Conservation (phyloP, 1,140 invertebrate genomes). For the Lineus longissimus region DNA sequence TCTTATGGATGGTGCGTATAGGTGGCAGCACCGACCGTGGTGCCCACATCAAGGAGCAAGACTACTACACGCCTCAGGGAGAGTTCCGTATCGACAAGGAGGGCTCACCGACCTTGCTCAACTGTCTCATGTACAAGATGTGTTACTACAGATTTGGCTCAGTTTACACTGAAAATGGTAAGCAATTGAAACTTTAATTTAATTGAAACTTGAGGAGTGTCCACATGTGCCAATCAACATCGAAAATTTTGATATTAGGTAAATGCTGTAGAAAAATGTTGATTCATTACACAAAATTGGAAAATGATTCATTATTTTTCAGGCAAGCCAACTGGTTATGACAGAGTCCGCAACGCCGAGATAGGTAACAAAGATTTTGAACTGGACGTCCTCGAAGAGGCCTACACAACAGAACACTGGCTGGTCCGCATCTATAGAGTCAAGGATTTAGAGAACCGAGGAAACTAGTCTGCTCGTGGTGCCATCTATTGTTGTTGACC, state of each 20-base stretch:
- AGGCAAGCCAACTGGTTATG: slow-evolving; percentile 83
- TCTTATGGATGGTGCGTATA: slow-evolving; percentile 98
- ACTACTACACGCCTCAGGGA: slow-evolving; percentile 91
- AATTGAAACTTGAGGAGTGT: too few species aligned
- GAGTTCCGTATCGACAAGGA: slow-evolving; percentile 93
- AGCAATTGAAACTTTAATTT: slow-evolving; percentile 28
- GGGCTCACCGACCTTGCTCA: slow-evolving; percentile 88
- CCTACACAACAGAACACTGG: slow-evolving; percentile 99
- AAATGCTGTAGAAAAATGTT: neutral
- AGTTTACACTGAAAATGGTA: slow-evolving; percentile 93
- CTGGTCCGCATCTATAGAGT: slow-evolving; percentile 96
- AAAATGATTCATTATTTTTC: too few species aligned
- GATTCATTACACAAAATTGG: too few species aligned
- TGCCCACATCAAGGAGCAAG: slow-evolving; percentile 89
- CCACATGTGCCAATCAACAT: too few species aligned
- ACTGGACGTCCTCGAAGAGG: slow-evolving; percentile 95
- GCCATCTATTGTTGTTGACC: too few species aligned
- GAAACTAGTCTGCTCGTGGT: slow-evolving; percentile 11
- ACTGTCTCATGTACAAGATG: slow-evolving; percentile 99
- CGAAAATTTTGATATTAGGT: too few species aligned
- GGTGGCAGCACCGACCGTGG: slow-evolving; percentile 93
- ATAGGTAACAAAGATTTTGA: slow-evolving; percentile 98
- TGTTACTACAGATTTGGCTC: slow-evolving; percentile 97
- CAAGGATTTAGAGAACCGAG: slow-evolving; percentile 53
- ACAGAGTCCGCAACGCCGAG: slow-evolving; percentile 89